Evolutionary conservation across 1,140 invertebrate genomes (phyloP), one percentile per base, ranked within the genome.

Genomic region (Conus betulinus): DNA sequence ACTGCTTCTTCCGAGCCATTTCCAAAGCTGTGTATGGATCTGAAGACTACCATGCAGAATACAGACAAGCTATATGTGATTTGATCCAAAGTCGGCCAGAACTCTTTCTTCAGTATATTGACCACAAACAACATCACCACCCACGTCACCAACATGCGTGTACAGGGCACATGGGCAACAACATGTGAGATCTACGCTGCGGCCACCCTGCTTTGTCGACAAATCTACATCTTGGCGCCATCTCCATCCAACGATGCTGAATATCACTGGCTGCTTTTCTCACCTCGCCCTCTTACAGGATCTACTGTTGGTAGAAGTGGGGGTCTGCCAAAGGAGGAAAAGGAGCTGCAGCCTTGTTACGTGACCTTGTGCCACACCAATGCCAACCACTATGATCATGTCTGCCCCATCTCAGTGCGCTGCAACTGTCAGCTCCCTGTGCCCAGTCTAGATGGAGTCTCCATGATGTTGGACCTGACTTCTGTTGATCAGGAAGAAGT

Each of bases 1-100:
- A 94, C 88, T 94, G 94, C 86, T 93, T 94, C 76, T 94, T 94
- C 88, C 87, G 93, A 52, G 92, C 94, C 57, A 85, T 94, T 20
- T 94, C 93, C 88, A 94, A 94, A 89, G 90, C 92, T 8, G 90
- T 93, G n/a, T 94, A 94, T 88, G 92, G 92, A 3, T 90, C 88
- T 55, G 93, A 94, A 78, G 85, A 89, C 52, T 93, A 89, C 88
- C 93, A 94, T 89, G 88, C 91, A 23, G 91, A 92, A n/a, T 84
- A 93, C 23, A 78, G 94, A 23, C 91, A 92, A 79, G 90, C 91
- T 0, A 90, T 94, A 52, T 92, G 93, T 1, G 93, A 94, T 84
- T 51, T 93, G 5, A 91, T 94, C 78, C 89, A 92, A 83, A 91
- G 89, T 74, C 88, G 92, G 88, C 91, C 91, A 0, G 84, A 85